These are phyloP conservation scores for Seriola dumerili DNA, from an alignment of 2,113 vertebrate genomes.

Conservation along the genomic window DNA sequence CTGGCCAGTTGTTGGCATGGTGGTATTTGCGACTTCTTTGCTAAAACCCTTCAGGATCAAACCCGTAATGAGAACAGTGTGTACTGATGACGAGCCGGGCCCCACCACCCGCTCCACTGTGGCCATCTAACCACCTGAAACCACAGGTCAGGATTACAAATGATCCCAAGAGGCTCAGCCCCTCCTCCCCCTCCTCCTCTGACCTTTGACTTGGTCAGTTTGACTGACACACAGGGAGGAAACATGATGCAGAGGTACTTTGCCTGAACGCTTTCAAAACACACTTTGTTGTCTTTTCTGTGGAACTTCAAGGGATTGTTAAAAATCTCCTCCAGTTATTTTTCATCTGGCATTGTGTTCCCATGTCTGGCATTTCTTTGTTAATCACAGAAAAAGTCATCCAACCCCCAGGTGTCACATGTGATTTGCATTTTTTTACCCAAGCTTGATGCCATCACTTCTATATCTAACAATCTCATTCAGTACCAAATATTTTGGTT, in stretches of 20 bases:
- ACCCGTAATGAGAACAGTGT: constrained; percentile 75
- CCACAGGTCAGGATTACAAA: constrained; percentile 74
- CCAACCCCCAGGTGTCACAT: constrained; percentile 13
- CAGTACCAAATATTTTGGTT: constrained; percentile 46
- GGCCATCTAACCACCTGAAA: constrained; percentile 71
- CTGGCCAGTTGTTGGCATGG: constrained; percentile 9
- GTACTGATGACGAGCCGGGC: constrained; percentile 44
- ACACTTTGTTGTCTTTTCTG: constrained; percentile 63
- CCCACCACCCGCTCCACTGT: constrained; percentile 30
- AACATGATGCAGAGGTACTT: constrained; percentile 60
- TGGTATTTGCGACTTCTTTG: constrained; percentile 40
- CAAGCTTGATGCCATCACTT: constrained; percentile 30
- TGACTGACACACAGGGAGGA: constrained; percentile 74
- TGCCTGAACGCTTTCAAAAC: constrained; percentile 56
- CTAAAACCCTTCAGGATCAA: constrained; percentile 58
- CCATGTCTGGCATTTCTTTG: constrained; percentile 34
- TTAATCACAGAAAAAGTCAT: constrained; percentile 12
- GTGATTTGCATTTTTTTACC: constrained; percentile 28
- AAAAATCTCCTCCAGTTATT: constrained; percentile 54
- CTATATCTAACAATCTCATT: constrained; percentile 29
- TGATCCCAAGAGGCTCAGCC: constrained; percentile 60
- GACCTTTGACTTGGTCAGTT: constrained; percentile 82
- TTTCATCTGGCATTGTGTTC: constrained; percentile 59
- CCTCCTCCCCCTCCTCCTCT: neutral
- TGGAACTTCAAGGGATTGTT: constrained; percentile 39